Base-by-base conservation (phyloP, 2,113 vertebrate genomes). In the Australoheros scitulus region DNA sequence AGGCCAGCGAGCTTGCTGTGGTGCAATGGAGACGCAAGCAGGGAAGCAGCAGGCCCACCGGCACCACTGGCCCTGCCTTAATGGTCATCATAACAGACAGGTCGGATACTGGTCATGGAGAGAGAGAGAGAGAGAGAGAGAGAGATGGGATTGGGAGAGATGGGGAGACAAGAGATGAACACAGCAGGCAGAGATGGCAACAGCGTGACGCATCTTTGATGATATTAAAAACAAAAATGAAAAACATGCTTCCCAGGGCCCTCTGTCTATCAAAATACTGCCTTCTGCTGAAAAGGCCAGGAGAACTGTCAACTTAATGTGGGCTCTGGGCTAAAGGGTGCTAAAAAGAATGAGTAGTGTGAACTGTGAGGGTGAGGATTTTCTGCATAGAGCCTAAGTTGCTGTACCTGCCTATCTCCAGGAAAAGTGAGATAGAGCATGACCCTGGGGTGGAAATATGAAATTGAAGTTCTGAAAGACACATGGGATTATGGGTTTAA, bases 51-150 rank as follows among this genome's bases (percentile, higher is more conserved):
- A 83, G 81, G 86, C 89, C 88, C 88, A 80, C 70, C 17, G 77
- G 87, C 87, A 84, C 83, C 41, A 13, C 83, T 41, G 81, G 87
- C 70, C 83, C 61, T 59, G 80, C 64, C 79, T 90, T 94, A 92
- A 93, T 91, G 91, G 90, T 87, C 90, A 91, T 89, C 88, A 89
- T 83, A 80, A 76, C 81, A 91, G 88, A 92, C 89, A 87, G 89
- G 82, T 88, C 50, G 11, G 84, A 74, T 41, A 34, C 76, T 82
- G 77, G 82, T 61, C 32, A 17, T 52, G n/a, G 26, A 55, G 76
- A 32, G 63, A 26, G 60, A 8, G 41, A 0, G n/a, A 43, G n/a
- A 43, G n/a, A 65, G 24, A 50, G 76, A 3, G 64, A 24, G 61
- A 9, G 38, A 13, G 34, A 72, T 32, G 24, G 34, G 57, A 59